These are phyloP conservation scores for Orius laevigatus DNA, from an alignment of 1,140 invertebrate species.

Conservation along the genomic window DNA sequence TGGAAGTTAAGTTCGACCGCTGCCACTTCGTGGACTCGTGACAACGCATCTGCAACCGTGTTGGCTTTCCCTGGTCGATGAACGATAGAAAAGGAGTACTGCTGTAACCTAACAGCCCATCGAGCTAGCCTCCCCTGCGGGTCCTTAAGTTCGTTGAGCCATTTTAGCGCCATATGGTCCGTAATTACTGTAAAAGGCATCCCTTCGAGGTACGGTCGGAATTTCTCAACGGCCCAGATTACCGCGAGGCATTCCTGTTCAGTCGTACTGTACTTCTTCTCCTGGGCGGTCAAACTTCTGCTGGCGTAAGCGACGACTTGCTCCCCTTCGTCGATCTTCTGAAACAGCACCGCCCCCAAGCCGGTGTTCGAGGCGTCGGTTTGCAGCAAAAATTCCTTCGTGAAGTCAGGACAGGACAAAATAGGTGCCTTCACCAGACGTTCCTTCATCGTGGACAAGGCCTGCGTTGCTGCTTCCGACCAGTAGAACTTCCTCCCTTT, in stretches of 20 bases:
- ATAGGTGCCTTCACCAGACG: slow-evolving; percentile 15
- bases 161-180: slow-evolving; percentile 30
- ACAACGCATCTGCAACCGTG: too few relatives aligned
- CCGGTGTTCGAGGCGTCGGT: slow-evolving; percentile 23
- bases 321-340: slow-evolving; percentile 19
- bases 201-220: slow-evolving; percentile 23
- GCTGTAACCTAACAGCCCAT: slow-evolving; percentile 22
- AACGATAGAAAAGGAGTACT: too few relatives aligned
- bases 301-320: slow-evolving; percentile 28
- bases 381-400: slow-evolving; percentile 20
- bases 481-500: slow-evolving; percentile 19
- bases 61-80: too few relatives aligned
- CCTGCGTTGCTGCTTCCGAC: slow-evolving; percentile 2
- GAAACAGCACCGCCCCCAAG: slow-evolving; percentile 22
- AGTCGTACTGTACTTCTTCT: slow-evolving; percentile 28
- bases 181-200: slow-evolving; percentile 26
- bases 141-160: slow-evolving; percentile 28
- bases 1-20: too few relatives aligned
- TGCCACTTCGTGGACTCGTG: too few relatives aligned
- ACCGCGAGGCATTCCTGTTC: slow-evolving; percentile 31
- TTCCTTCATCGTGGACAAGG: slow-evolving; percentile 21
- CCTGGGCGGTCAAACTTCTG: slow-evolving; percentile 23
- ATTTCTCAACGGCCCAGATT: slow-evolving; percentile 26
- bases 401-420: slow-evolving; percentile 20
- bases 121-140: slow-evolving; percentile 26